phyloP scores from a whole-genome alignment of 1,140 invertebrate species.

The Drosophila eugracilis region DNA sequence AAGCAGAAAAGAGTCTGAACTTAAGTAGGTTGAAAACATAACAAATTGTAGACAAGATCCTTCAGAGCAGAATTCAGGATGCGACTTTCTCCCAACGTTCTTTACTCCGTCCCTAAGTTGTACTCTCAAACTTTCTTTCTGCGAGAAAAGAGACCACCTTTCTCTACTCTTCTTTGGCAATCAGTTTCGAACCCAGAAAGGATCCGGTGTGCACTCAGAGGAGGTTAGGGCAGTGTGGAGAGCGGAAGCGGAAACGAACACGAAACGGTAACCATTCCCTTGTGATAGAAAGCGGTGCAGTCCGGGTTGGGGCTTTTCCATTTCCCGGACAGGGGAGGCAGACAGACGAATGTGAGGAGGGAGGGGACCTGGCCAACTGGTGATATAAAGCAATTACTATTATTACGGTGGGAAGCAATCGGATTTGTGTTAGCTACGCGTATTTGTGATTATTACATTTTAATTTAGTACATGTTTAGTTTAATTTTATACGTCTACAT shows the following conservation, averaged over 20 bases:
- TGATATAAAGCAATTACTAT: slow-evolving; percentile 77
- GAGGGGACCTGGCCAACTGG: slow-evolving; percentile 34
- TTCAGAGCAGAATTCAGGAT: slow-evolving; percentile 1
- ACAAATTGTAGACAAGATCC: slow-evolving; percentile 36
- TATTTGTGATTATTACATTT: slow-evolving; percentile 62
- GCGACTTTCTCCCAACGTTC: slow-evolving; percentile 57
- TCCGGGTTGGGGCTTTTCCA: slow-evolving; percentile 1
- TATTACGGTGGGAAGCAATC: slow-evolving; percentile 25
- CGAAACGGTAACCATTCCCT: slow-evolving; percentile 32
- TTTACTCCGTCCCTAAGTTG: slow-evolving; percentile 59
- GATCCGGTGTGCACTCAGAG: slow-evolving; percentile 21
- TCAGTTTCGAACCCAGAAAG: slow-evolving; percentile 5
- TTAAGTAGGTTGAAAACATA: slow-evolving; percentile 70
- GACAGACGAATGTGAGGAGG: not conserved
- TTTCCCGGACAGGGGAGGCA: slow-evolving; percentile 2
- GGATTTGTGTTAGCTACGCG: slow-evolving; percentile 20
- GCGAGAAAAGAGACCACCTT: slow-evolving; percentile 14
- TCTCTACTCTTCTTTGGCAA: slow-evolving; percentile 13
- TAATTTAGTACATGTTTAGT: slow-evolving; percentile 62
- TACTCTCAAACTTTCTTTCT: slow-evolving; percentile 4
- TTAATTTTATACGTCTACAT: slow-evolving; percentile 45
- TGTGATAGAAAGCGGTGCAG: slow-evolving; percentile 31
- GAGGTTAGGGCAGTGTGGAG: slow-evolving; percentile 1
- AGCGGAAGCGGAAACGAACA: slow-evolving; percentile 2
- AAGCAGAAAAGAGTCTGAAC: slow-evolving; percentile 79